Conservation (phyloP, 2,888 invertebrate species). For the Nymphalis urticae region DNA sequence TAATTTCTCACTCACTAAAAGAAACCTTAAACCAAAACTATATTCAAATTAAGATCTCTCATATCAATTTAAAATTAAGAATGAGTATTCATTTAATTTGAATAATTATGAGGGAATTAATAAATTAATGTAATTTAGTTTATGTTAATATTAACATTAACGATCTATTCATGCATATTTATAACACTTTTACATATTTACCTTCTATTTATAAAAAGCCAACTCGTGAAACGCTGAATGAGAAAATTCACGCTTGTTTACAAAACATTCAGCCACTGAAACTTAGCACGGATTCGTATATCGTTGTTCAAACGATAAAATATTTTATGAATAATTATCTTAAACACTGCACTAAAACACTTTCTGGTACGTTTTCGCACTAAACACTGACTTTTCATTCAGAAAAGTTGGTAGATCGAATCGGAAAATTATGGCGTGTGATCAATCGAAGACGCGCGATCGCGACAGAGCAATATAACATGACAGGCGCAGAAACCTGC, state of each 20-base stretch:
- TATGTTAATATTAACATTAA: slow-evolving; percentile 6
- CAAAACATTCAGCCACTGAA: slow-evolving; percentile 47
- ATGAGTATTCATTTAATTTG: slow-evolving; percentile 4
- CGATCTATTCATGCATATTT: background rate
- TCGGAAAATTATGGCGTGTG: slow-evolving; percentile 58
- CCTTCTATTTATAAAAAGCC: slow-evolving; percentile 33
- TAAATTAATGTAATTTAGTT: slow-evolving; percentile 11
- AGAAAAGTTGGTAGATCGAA: slow-evolving; percentile 70
- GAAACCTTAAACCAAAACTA: no score
- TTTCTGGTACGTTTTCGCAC: slow-evolving; percentile 36
- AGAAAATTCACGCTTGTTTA: slow-evolving; percentile 44
- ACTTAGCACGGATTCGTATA: slow-evolving; percentile 35
- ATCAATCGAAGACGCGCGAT: slow-evolving; percentile 63
- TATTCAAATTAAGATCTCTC: no score
- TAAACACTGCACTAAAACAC: slow-evolving; percentile 40
- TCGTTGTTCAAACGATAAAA: slow-evolving; percentile 11
- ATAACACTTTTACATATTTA: slow-evolving; percentile 31
- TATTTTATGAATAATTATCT: slow-evolving; percentile 14
- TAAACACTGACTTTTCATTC: slow-evolving; percentile 70
- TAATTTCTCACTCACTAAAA: no score
- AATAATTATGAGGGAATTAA: slow-evolving; percentile 21
- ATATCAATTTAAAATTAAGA: slow-evolving; percentile 1
- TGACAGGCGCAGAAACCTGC: slow-evolving; percentile 56
- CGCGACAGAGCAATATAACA: slow-evolving; percentile 62
- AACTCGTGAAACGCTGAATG: slow-evolving; percentile 24